Conservation (phyloP, 2,888 invertebrate species). For the Dugesia japonica region DNA sequence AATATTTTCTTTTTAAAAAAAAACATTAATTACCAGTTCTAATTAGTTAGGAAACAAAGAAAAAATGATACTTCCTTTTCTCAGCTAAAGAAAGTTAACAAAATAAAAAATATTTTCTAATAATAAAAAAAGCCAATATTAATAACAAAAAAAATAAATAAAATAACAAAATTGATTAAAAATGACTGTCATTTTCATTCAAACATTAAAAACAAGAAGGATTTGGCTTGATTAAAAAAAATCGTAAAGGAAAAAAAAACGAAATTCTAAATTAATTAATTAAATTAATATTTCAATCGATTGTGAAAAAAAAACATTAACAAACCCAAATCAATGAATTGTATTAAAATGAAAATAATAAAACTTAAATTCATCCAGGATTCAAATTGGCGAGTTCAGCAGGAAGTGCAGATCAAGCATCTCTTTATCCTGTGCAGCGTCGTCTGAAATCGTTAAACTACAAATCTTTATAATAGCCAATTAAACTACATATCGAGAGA, state of each 20-base stretch:
- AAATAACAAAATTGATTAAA: background rate
- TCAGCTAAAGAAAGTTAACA: too few species aligned
- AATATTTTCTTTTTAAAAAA: too few species aligned
- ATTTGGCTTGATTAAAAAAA: background rate
- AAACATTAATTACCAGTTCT: too few species aligned
- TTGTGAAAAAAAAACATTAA: slow-evolving; percentile 16
- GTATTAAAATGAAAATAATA: background rate
- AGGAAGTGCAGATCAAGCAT: slow-evolving; percentile 20
- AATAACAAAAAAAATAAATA: background rate
- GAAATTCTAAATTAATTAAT: background rate
- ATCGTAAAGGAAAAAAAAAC: too few species aligned
- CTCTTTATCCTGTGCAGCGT: slow-evolving; percentile 11
- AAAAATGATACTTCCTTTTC: too few species aligned
- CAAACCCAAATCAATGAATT: slow-evolving; percentile 15
- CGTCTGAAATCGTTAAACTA: background rate
- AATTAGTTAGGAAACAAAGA: too few species aligned
- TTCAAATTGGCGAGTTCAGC: slow-evolving; percentile 14
- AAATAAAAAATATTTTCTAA: background rate
- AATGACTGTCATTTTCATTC: background rate
- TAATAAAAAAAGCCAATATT: background rate
- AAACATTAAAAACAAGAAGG: background rate
- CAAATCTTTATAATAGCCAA: slow-evolving; percentile 11
- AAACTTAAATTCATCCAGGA: background rate
- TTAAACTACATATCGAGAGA: slow-evolving; percentile 2
- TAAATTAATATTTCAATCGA: slow-evolving; percentile 2